A percentile compares a stretch with the other conserved stretches of the same genome.
These are phyloP conservation scores for Alloplasta piceator DNA, from an alignment of 2,888 invertebrate species.

Conservation along the genomic window DNA sequence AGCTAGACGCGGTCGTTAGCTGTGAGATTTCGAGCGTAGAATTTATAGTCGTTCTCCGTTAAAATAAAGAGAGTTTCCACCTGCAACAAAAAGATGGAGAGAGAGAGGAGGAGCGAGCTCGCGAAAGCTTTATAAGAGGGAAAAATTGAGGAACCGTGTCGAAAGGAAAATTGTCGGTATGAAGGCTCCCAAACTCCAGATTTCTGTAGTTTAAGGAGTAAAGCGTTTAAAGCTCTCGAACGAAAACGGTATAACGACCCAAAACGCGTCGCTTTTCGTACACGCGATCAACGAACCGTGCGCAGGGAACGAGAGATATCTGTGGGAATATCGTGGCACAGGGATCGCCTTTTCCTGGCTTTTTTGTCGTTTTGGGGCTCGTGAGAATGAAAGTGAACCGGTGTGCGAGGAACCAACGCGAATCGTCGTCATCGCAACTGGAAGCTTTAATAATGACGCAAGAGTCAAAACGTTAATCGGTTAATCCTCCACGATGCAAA, in stretches of 20 bases:
- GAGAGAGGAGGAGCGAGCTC: conserved; percentile 2
- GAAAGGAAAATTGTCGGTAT: conserved; percentile 45
- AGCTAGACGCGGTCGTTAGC: conserved; percentile 41
- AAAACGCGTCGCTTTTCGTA: conserved; percentile 44
- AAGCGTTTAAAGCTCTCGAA: conserved; percentile 57
- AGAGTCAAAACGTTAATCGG: conserved; percentile 28
- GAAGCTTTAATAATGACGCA: conserved; percentile 23
- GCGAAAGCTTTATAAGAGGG: neutral
- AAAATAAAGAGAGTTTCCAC: conserved; percentile 48
- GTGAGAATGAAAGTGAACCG: neutral
- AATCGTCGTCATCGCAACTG: neutral
- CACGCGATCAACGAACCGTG: conserved; percentile 41
- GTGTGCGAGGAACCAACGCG: neutral
- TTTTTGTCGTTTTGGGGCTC: conserved; percentile 55
- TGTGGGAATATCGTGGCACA: neutral
- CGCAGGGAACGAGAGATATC: conserved; percentile 14
- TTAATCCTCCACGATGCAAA: neutral
- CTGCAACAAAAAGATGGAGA: neutral
- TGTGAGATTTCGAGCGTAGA: conserved; percentile 52
- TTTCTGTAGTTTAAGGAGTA: neutral
- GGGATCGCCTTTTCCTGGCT: conserved; percentile 11
- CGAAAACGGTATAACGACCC: conserved; percentile 54
- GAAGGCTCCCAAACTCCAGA: neutral
- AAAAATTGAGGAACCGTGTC: conserved; percentile 47
- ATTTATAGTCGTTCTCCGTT: neutral